phyloP scores from a whole-genome alignment of 2,797 vertebrate species.

The Lophotriccus pileatus region DNA sequence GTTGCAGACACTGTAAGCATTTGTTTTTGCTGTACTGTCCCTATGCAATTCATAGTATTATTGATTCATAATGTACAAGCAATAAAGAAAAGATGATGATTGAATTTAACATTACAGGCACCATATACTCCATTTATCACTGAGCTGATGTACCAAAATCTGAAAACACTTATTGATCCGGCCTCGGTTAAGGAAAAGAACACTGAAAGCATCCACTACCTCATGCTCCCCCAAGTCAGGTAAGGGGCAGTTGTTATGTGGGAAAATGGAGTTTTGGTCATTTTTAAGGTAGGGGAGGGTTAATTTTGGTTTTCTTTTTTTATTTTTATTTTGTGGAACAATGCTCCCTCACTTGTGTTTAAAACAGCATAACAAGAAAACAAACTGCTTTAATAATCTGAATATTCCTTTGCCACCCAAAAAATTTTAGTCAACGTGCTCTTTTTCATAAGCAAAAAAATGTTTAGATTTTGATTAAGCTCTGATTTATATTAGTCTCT shows the following conservation, averaged over 20 bases:
- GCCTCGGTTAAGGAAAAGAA: conserved; percentile 88
- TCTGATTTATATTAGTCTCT: neutral
- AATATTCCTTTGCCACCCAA: neutral
- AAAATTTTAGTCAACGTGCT: neutral
- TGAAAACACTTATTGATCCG: conserved; percentile 88
- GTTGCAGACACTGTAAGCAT: neutral
- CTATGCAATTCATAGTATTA: neutral
- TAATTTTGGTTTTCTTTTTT: neutral
- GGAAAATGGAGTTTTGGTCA: neutral
- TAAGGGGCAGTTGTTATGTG: conserved; percentile 48
- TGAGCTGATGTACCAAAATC: conserved; percentile 97
- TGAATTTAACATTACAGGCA: conserved; percentile 79
- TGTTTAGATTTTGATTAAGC: neutral
- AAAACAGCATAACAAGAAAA: neutral
- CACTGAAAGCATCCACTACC: conserved; percentile 92
- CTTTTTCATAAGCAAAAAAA: neutral
- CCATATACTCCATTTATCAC: conserved; percentile 98
- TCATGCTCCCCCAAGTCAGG: conserved; percentile 94
- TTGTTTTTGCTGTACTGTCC: neutral
- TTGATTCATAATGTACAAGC: neutral
- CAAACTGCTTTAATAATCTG: neutral
- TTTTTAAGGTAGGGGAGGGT: neutral
- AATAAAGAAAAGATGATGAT: conserved; percentile 1
- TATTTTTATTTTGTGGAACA: neutral
- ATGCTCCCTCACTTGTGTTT: neutral